Evolutionary conservation across 2,797 vertebrate genomes (phyloP).

Genomic region (Lutjanus campechanus): DNA sequence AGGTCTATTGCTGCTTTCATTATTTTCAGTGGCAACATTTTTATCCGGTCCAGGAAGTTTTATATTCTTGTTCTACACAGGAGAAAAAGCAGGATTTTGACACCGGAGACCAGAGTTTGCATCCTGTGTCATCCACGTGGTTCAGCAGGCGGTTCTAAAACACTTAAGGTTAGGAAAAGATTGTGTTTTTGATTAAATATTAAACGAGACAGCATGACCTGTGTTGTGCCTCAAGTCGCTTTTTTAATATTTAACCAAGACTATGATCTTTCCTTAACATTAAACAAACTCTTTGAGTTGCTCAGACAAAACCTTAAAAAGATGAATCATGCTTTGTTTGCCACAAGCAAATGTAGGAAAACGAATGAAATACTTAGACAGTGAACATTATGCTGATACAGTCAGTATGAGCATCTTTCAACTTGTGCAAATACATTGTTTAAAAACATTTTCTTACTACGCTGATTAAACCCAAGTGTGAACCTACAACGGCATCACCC

Average conservation of each 20-base stretch:
- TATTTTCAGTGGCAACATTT: conserved; percentile 5
- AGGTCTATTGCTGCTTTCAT: conserved; percentile 5
- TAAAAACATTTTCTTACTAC: background rate
- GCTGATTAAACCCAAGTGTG: background rate
- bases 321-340: background rate
- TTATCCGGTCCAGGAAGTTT: background rate
- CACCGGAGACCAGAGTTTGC: background rate
- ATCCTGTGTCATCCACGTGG: background rate
- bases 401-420: background rate
- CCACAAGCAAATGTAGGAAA: background rate
- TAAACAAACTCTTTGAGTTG: background rate
- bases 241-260: conserved; percentile 9
- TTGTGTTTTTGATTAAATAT: background rate
- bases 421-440: background rate
- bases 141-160: background rate
- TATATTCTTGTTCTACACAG: background rate
- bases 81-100: background rate
- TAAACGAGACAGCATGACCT: background rate
- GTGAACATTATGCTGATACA: background rate
- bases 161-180: background rate
- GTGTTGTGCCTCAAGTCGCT: background rate
- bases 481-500: too few relatives aligned
- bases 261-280: background rate
- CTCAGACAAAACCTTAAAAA: background rate
- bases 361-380: background rate